Evolutionary conservation across 2,888 invertebrate genomes (phyloP).

Genomic region (Baronia brevicornis): DNA sequence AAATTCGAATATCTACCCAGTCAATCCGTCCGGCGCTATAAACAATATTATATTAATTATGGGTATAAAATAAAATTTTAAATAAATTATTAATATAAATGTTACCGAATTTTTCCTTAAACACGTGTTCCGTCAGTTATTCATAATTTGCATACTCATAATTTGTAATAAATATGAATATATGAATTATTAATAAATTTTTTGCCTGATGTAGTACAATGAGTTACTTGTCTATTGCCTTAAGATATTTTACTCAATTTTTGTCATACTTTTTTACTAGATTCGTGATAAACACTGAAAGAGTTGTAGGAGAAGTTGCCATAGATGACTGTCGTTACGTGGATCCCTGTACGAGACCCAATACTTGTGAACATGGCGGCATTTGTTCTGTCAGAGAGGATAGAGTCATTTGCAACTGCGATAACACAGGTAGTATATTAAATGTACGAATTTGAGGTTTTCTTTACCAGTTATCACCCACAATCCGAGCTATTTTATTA

Average conservation of each 20-base stretch:
- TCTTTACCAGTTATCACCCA: too few species aligned
- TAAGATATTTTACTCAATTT: conserved; percentile 1
- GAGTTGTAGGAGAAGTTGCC: conserved; percentile 91
- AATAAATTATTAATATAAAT: too few species aligned
- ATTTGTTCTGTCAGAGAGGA: conserved; percentile 93
- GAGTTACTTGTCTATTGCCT: conserved; percentile 9
- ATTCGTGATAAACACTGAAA: conserved; percentile 86
- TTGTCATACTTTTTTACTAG: conserved; percentile 34
- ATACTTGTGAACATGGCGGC: conserved; percentile 94
- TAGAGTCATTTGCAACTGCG: conserved; percentile 91
- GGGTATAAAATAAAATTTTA: too few species aligned
- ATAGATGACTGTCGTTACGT: conserved; percentile 93
- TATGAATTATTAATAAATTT: conserved; percentile 3
- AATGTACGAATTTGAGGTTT: not conserved
- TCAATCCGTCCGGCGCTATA: too few species aligned
- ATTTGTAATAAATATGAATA: not conserved
- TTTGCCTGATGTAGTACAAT: not conserved
- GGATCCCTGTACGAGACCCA: conserved; percentile 91
- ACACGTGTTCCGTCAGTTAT: too few species aligned
- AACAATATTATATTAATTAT: too few species aligned
- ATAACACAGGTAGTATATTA: conserved; percentile 79
- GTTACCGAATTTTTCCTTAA: too few species aligned
- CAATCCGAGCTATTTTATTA: too few species aligned
- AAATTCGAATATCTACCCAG: too few species aligned
- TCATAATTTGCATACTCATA: conserved; percentile 1